phyloP scores from a whole-genome alignment of 2,888 invertebrate species.

The Ormyrus thymus region DNA sequence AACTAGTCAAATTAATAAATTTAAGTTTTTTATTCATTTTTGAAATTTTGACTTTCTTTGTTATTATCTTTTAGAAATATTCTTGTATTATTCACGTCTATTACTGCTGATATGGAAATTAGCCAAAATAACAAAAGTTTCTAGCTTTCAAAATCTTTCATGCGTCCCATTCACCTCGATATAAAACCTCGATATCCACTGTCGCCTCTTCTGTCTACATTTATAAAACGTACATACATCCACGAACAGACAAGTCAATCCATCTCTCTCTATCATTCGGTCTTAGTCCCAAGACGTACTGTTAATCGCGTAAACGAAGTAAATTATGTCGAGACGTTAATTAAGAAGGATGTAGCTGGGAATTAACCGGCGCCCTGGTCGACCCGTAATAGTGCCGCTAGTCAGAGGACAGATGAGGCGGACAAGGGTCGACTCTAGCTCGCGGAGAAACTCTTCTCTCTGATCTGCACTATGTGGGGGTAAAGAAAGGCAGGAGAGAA shows the following conservation, averaged over 20 bases:
- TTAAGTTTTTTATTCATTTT: too few relatives aligned
- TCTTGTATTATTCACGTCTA: too few relatives aligned
- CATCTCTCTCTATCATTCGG: slow-evolving; percentile 52
- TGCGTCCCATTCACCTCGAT: neutral
- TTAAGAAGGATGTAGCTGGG: slow-evolving; percentile 64
- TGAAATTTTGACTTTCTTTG: too few relatives aligned
- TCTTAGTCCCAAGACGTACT: slow-evolving; percentile 46
- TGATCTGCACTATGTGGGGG: slow-evolving; percentile 2
- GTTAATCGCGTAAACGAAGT: slow-evolving; percentile 61
- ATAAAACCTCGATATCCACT: too few relatives aligned
- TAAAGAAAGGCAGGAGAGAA: slow-evolving; percentile 7
- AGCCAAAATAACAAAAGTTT: neutral
- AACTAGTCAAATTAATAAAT: too few relatives aligned
- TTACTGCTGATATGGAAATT: too few relatives aligned
- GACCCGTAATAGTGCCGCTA: slow-evolving; percentile 29
- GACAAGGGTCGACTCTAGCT: slow-evolving; percentile 48
- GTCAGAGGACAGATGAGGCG: slow-evolving; percentile 50
- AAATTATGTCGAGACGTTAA: slow-evolving; percentile 63
- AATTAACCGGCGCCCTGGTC: slow-evolving; percentile 54
- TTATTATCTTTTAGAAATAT: too few relatives aligned
- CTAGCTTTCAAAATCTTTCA: slow-evolving; percentile 12
- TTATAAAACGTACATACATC: neutral
- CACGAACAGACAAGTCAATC: slow-evolving; percentile 25
- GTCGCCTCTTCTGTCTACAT: neutral
- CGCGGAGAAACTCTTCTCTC: slow-evolving; percentile 2